A percentile compares a stretch with the other conserved stretches of the same genome.
phyloP scores from a whole-genome alignment of 2,888 invertebrate genomes.

The Papilio demoleus region DNA sequence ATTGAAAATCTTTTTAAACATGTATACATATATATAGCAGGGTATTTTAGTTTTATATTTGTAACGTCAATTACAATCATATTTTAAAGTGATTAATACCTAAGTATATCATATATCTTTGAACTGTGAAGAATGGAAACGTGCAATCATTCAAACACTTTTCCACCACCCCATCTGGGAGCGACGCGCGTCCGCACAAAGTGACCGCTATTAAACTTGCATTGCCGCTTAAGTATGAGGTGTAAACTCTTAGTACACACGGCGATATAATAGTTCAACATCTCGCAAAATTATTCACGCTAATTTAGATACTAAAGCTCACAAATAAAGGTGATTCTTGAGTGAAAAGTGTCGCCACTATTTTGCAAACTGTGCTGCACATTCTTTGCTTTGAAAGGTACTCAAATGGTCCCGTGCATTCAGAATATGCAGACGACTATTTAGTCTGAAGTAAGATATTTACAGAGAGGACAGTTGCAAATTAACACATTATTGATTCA shows the following conservation, averaged over 20 bases:
- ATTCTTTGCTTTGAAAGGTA: conserved; percentile 41
- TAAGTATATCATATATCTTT: not conserved
- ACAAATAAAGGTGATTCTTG: conserved; percentile 39
- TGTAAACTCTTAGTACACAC: conserved; percentile 55
- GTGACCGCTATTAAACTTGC: conserved; percentile 80
- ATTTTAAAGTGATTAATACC: not conserved
- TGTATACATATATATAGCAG: too few species aligned
- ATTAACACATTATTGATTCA: conserved; percentile 34
- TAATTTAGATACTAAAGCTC: conserved; percentile 45
- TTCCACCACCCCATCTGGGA: conserved; percentile 69
- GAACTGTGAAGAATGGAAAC: conserved; percentile 56
- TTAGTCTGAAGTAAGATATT: conserved; percentile 36
- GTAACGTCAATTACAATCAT: not conserved
- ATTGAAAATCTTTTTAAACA: too few species aligned
- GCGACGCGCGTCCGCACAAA: conserved; percentile 70
- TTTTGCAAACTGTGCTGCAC: conserved; percentile 20
- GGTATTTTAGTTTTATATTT: too few species aligned
- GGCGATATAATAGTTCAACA: conserved; percentile 44
- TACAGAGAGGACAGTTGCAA: conserved; percentile 26
- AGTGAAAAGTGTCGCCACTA: not conserved
- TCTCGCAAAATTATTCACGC: conserved; percentile 48
- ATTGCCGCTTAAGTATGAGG: conserved; percentile 63
- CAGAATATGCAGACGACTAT: conserved; percentile 42
- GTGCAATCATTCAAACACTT: conserved; percentile 48
- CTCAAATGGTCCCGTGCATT: conserved; percentile 41